Conservation (phyloP, 2,113 vertebrate genomes). For the Microcebus lehilahytsara region DNA sequence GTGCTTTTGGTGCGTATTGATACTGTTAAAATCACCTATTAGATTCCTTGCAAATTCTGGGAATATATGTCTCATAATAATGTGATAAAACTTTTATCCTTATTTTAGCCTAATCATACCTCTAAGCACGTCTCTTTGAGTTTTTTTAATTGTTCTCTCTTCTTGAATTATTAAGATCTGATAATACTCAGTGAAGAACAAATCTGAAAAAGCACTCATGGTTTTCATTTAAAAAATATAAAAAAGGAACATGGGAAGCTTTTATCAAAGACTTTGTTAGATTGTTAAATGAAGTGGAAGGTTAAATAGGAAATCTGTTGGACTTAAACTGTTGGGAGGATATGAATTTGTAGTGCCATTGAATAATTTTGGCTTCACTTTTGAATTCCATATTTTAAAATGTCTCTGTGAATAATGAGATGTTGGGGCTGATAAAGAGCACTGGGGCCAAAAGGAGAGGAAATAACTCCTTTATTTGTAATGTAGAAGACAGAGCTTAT, state of each 20-base stretch:
- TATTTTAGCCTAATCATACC: conserved; percentile 2
- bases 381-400: conserved; percentile 25
- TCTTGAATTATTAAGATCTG: conserved; percentile 55
- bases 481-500: not conserved
- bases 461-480: not conserved
- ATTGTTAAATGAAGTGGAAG: conserved; percentile 45
- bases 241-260: not conserved
- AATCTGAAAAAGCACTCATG: not conserved
- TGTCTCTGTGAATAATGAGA: not conserved
- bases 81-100: not conserved
- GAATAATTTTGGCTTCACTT: conserved; percentile 25
- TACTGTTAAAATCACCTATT: not conserved
- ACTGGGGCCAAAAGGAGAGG: not conserved
- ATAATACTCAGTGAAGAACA: conserved; percentile 9
- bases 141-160: conserved; percentile 19
- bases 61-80: not conserved
- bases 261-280: conserved; percentile 37
- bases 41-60: not conserved
- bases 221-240: not conserved
- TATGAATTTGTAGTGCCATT: not conserved
- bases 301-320: conserved; percentile 25
- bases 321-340: conserved; percentile 8
- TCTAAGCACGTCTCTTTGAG: not conserved
- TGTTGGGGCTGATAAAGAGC: not conserved
- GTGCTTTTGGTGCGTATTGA: not conserved